Base-by-base conservation (phyloP, 2,113 vertebrate genomes). In the Willisornis vidua region DNA sequence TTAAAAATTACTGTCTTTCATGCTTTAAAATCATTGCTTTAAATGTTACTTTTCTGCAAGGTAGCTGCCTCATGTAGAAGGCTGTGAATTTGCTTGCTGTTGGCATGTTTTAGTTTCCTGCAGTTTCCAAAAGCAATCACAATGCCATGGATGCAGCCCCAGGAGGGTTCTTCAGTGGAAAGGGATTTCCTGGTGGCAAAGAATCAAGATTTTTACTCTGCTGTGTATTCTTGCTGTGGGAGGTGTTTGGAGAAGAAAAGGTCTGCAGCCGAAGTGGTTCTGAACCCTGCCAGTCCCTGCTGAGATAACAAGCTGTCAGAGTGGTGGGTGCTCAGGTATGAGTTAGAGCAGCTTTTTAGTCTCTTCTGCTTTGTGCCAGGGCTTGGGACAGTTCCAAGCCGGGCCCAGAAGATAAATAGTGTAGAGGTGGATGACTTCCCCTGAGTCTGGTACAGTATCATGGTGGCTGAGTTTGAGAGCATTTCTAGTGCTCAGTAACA, bases 101-200 rank as follows among this genome's bases (percentile, higher is more conserved):
- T 66, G 45, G n/a, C 37, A 6, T 19, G 22, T 52, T 85, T 87
- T 58, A 76, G 48, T 73, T 43, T 87, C 13, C 25, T 70, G 28
- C 35, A 26, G 48, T 13, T 89, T 89, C 80, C 89, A 91, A 80
- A 76, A 91, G 16, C 58, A 85, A 51, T 93, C 51, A 43, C 58
- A 80, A 29, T 26, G 43, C 33, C 37, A 3, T 9, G 63, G 67
- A 70, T 24, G 20, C 3, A 3, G 5, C 49, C 81, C 37, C 23
- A 22, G 35, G 59, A 93, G 71, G 25, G 52, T 46, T 87, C 54
- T 68, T 91, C 49, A 26, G 55, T n/a, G 23, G n/a, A 85, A 76
- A 72, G 71, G 71, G 87, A 52, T 88, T 91, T 96, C 63, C 91
- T 73, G 14, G 48, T 94, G 91, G 91, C 81, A 70, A 55, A 51